Conservation (phyloP, 2,888 invertebrate species). For the Morpho deidamia region DNA sequence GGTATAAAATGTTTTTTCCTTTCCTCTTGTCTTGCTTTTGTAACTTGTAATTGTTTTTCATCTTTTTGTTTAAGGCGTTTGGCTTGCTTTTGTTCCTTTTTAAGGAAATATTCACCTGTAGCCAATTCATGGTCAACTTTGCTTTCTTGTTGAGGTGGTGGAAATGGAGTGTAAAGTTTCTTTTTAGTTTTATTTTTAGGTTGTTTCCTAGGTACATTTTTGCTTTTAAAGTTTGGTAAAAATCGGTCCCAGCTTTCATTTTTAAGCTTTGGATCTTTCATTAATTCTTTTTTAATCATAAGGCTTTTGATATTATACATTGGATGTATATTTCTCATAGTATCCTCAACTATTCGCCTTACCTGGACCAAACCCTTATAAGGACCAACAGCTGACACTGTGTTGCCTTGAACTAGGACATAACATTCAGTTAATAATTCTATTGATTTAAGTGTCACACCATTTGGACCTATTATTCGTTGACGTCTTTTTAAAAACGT, state of each 20-base stretch:
- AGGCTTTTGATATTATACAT: constrained; percentile 98
- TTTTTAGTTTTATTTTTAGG: constrained; percentile 93
- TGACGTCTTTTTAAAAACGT: constrained; percentile 97
- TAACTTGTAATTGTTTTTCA: constrained; percentile 86
- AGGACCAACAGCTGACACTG: constrained; percentile 97
- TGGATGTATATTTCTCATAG: constrained; percentile 99
- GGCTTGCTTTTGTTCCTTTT: constrained; percentile 86
- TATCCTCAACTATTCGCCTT: constrained; percentile 94
- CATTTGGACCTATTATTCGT: constrained; percentile 96
- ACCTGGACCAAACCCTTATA: constrained; percentile 93
- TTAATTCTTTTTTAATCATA: constrained; percentile 97
- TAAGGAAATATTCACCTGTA: constrained; percentile 98
- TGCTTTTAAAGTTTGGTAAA: constrained; percentile 93
- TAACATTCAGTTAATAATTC: constrained; percentile 98
- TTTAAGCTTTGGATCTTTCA: constrained; percentile 93
- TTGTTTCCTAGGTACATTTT: constrained; percentile 93
- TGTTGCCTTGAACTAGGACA: constrained; percentile 97
- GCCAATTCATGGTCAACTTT: constrained; percentile 96
- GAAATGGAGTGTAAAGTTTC: constrained; percentile 98
- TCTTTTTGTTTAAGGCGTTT: constrained; percentile 86
- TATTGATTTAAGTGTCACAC: constrained; percentile 98
- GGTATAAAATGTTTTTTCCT: constrained; percentile 90
- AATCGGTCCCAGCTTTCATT: constrained; percentile 98
- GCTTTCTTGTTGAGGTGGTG: constrained; percentile 94
- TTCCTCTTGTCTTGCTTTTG: constrained; percentile 85